A percentile compares a stretch with the other conserved stretches of the same genome.
Conservation (phyloP, 92 coral and sea anemone species). For the Zoanthus solanderi region DNA sequence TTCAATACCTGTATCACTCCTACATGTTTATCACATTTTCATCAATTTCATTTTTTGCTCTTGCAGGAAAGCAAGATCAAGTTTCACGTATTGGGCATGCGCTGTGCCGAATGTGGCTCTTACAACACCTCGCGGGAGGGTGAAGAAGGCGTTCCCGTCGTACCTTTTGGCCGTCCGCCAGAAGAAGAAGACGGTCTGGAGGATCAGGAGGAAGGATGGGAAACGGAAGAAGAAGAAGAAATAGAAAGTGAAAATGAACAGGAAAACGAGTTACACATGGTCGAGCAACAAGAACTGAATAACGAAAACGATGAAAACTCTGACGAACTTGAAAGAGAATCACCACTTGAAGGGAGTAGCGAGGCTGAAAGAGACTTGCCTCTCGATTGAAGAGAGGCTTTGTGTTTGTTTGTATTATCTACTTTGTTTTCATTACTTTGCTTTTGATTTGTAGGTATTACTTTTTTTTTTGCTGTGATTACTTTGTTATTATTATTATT, state of each 20-base stretch:
- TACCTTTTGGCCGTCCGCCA: conserved; percentile 30
- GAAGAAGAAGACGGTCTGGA: conserved; percentile 8
- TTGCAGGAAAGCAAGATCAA: conserved; percentile 79
- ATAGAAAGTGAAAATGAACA: conserved; percentile 47
- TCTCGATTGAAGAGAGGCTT: not conserved
- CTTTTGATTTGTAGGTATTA: too few species aligned
- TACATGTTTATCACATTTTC: too few species aligned
- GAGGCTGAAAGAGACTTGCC: conserved; percentile 17
- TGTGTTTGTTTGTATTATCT: too few species aligned
- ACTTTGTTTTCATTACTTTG: too few species aligned
- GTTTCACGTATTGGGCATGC: conserved; percentile 91
- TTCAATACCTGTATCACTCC: too few species aligned
- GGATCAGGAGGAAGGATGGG: conserved; percentile 73
- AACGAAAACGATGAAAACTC: not conserved
- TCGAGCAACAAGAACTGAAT: not conserved
- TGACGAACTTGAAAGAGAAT: conserved; percentile 8
- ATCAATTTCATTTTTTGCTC: not conserved
- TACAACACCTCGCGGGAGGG: conserved; percentile 93
- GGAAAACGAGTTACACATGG: conserved; percentile 28
- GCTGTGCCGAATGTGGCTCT: conserved; percentile 92
- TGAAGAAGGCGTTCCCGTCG: conserved; percentile 80
- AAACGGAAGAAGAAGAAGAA: conserved; percentile 63
- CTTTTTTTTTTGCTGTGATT: too few species aligned
- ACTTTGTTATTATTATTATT: too few species aligned
- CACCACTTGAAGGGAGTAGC: not conserved